Evolutionary conservation across 1,140 invertebrate species (phyloP).

Genomic region (Drosophila kikkawai): DNA sequence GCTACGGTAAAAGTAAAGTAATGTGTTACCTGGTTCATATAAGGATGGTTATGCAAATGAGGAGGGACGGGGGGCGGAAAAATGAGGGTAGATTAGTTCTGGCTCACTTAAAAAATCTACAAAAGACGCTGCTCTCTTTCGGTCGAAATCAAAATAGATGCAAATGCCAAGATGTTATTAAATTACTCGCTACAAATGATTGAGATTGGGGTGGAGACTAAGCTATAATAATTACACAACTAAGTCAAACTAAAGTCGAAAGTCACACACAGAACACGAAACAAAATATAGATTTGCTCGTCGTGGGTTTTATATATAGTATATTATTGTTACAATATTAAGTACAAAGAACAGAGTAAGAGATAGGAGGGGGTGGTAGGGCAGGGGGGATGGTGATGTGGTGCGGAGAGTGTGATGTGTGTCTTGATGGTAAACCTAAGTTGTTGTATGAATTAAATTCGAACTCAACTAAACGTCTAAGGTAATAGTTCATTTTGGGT

Average conservation of each 20-base stretch:
- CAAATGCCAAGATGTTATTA: constrained; percentile 35
- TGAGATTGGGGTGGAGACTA: constrained; percentile 36
- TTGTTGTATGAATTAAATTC: constrained; percentile 74
- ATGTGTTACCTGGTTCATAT: constrained; percentile 36
- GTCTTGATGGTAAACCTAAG: constrained; percentile 34
- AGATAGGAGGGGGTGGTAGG: constrained; percentile 4
- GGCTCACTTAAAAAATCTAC: constrained; percentile 9
- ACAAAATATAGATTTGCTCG: constrained; percentile 11
- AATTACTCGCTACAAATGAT: constrained; percentile 43
- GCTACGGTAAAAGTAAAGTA: constrained; percentile 42
- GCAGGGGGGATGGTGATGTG: neutral
- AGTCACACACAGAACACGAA: constrained; percentile 43
- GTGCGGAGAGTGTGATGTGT: constrained; percentile 19
- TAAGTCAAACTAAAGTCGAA: constrained; percentile 43
- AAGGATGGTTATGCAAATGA: constrained; percentile 29
- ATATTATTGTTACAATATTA: constrained; percentile 37
- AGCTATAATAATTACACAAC: constrained; percentile 25
- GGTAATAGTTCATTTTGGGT: constrained; percentile 30
- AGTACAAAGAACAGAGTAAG: constrained; percentile 60
- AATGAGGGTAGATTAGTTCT: constrained; percentile 19
- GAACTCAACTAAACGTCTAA: constrained; percentile 63
- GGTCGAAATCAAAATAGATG: constrained; percentile 20
- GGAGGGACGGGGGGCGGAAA: neutral
- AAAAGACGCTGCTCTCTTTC: constrained; percentile 10
- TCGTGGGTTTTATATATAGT: constrained; percentile 25